A percentile compares a stretch with the other conserved stretches of the same genome.
phyloP scores from a whole-genome alignment of 2,888 invertebrate species.

The Drosophila trichaetosa region DNA sequence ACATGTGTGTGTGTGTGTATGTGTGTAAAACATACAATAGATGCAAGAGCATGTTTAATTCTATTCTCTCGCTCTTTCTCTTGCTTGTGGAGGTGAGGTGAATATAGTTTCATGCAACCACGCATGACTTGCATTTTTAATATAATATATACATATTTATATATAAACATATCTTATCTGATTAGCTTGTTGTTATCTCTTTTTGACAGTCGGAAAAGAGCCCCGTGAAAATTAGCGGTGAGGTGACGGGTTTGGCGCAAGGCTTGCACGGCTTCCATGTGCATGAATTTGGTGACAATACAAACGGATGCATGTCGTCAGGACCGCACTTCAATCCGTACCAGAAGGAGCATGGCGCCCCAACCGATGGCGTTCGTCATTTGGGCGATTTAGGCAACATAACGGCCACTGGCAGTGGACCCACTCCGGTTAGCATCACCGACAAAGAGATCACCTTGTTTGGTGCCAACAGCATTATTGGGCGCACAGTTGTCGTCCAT shows the following conservation, averaged over 20 bases:
- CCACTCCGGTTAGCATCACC: slow-evolving; percentile 87
- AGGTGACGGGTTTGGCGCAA: slow-evolving; percentile 90
- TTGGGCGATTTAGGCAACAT: slow-evolving; percentile 96
- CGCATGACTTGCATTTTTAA: neutral
- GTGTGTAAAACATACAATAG: neutral
- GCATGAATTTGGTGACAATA: slow-evolving; percentile 98
- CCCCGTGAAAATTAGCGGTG: slow-evolving; percentile 92
- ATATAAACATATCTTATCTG: slow-evolving; percentile 40
- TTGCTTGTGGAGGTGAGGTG: neutral
- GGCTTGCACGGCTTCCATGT: slow-evolving; percentile 93
- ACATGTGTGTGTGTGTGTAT: slow-evolving; percentile 5
- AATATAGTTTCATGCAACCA: neutral
- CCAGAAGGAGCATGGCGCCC: slow-evolving; percentile 93
- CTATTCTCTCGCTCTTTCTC: neutral
- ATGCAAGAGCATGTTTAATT: neutral
- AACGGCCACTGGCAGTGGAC: slow-evolving; percentile 88
- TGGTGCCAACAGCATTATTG: slow-evolving; percentile 92
- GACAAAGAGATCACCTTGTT: slow-evolving; percentile 88
- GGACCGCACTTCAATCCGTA: slow-evolving; percentile 97
- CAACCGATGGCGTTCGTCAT: slow-evolving; percentile 90
- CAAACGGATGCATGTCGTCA: slow-evolving; percentile 97
- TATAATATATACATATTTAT: slow-evolving; percentile 5
- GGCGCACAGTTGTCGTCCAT: slow-evolving; percentile 95
- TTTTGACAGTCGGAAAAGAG: slow-evolving; percentile 86
- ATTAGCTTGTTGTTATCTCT: slow-evolving; percentile 4